Percentiles rank a stretch among this genome's conserved stretches.
These are phyloP conservation scores for Cotesia glomerata DNA, from an alignment of 1,140 invertebrate genomes.

Conservation along the genomic window DNA sequence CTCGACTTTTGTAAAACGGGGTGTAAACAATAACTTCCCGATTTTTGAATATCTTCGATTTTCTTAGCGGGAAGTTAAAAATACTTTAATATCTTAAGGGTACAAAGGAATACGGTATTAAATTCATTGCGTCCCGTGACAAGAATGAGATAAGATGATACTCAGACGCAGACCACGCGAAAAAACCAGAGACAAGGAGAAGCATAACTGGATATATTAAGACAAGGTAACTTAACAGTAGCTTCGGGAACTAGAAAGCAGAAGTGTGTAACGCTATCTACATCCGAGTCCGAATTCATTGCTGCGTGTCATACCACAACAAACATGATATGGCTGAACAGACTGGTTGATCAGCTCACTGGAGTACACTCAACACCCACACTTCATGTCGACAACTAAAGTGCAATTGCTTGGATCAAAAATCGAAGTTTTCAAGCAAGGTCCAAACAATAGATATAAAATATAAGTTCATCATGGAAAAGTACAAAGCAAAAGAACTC, in stretches of 20 bases:
- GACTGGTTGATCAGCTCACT: constrained; percentile 30
- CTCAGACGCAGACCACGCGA: constrained; percentile 55
- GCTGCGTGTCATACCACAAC: constrained; percentile 48
- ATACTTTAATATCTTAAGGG: too few species aligned
- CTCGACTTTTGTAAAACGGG: too few species aligned
- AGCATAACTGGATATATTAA: constrained; percentile 46
- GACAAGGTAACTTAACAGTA: constrained; percentile 43
- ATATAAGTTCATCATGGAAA: constrained; percentile 48
- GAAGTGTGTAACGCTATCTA: constrained; percentile 53
- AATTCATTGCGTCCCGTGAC: too few species aligned
- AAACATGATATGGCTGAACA: constrained; percentile 47
- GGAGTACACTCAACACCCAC: not conserved
- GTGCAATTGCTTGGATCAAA: constrained; percentile 50
- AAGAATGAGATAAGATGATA: constrained; percentile 23
- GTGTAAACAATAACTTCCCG: too few species aligned
- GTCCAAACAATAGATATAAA: constrained; percentile 50
- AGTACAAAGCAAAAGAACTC: not conserved
- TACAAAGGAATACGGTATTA: too few species aligned
- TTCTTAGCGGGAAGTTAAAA: too few species aligned
- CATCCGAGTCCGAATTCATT: constrained; percentile 61
- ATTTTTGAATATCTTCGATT: too few species aligned
- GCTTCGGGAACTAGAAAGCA: constrained; percentile 58
- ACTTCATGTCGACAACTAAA: constrained; percentile 44
- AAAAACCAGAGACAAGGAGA: constrained; percentile 33
- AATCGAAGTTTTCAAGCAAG: constrained; percentile 45